These are phyloP conservation scores for Manacus vitellinus DNA, from an alignment of 2,113 vertebrate genomes.

Conservation along the genomic window DNA sequence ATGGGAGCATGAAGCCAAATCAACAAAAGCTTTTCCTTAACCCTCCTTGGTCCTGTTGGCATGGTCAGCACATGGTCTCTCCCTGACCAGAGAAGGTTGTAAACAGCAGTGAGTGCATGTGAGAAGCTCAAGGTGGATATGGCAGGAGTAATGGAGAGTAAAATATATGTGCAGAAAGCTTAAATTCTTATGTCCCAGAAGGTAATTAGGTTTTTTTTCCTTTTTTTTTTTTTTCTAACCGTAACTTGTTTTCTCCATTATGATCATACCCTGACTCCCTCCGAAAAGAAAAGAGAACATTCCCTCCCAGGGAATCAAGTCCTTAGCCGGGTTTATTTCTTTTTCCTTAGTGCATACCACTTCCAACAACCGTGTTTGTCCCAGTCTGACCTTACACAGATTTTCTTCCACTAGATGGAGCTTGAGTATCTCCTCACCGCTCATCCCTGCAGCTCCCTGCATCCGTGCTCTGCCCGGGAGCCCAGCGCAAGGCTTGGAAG, in stretches of 20 bases:
- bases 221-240: neutral
- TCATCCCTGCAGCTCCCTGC: neutral
- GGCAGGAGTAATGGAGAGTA: neutral
- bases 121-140: neutral
- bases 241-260: neutral
- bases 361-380: fast-evolving
- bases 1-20: fast-evolving
- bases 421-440: neutral
- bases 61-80: neutral
- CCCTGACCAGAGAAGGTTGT: neutral
- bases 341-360: fast-evolving
- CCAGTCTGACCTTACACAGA: neutral
- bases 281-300: neutral
- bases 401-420: slow-evolving; percentile 57
- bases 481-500: neutral
- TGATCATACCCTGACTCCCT: neutral
- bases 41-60: neutral
- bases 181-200: neutral
- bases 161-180: neutral
- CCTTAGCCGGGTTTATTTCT: fast-evolving
- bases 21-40: neutral
- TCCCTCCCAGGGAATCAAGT: neutral
- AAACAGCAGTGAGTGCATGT: neutral
- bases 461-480: neutral
- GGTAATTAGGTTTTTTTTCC: neutral